Evolutionary conservation across 2,888 invertebrate species (phyloP).

Genomic region (Aleiodes testaceus): DNA sequence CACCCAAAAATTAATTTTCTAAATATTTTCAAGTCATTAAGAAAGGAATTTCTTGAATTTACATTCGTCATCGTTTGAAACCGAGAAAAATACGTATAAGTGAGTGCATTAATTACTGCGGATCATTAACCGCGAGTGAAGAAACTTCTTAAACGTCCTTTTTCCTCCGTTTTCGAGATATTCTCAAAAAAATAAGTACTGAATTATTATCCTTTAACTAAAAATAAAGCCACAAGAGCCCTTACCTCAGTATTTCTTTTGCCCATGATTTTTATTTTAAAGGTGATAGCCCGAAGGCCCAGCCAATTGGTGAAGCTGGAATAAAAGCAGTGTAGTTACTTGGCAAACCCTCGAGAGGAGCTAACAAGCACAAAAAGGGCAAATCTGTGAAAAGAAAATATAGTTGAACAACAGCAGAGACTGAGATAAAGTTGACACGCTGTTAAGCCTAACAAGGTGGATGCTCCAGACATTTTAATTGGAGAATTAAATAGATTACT

Average conservation of each 20-base stretch:
- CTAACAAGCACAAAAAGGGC: slow-evolving; percentile 23
- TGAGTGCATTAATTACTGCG: no score
- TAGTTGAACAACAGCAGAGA: neutral
- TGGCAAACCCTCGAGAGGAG: neutral
- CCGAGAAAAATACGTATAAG: no score
- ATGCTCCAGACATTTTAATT: slow-evolving; percentile 27
- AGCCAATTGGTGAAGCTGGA: slow-evolving; percentile 8
- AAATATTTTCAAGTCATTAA: no score
- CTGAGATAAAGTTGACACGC: slow-evolving; percentile 20
- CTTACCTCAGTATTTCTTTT: neutral
- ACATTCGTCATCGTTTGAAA: no score
- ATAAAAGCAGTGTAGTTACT: neutral
- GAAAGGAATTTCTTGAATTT: no score
- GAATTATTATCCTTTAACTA: no score
- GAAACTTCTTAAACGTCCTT: no score
- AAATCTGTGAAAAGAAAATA: slow-evolving; percentile 20
- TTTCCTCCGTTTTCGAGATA: no score
- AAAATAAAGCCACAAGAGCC: no score
- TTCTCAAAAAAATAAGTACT: no score
- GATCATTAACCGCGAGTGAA: no score
- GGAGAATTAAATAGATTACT: slow-evolving; percentile 18
- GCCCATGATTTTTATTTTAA: slow-evolving; percentile 5
- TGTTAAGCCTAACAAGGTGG: slow-evolving; percentile 21
- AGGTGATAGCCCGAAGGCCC: slow-evolving; percentile 9
- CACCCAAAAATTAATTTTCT: no score